phyloP scores from a whole-genome alignment of 2,888 invertebrate species.

The Metellina segmentata region DNA sequence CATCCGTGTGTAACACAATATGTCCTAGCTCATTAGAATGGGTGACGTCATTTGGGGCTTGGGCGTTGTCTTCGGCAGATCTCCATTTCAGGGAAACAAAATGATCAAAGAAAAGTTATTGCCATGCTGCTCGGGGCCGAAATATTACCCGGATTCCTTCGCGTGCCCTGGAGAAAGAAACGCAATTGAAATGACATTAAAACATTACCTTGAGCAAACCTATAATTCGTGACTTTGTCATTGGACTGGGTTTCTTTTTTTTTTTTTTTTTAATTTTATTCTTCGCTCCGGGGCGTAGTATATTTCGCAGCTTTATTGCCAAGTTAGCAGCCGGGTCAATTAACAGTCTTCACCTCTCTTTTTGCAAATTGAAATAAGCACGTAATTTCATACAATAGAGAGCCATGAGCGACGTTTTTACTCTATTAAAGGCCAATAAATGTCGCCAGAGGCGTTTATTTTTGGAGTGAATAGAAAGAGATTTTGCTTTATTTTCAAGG shows the following conservation, averaged over 20 bases:
- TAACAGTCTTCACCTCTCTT: conserved; percentile 10
- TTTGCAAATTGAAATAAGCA: conserved; percentile 10
- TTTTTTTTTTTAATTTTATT: not conserved
- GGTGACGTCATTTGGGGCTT: conserved; percentile 4
- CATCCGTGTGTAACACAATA: not conserved
- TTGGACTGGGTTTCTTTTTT: not conserved
- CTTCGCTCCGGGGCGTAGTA: not conserved
- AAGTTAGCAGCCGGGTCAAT: conserved; percentile 32
- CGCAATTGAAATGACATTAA: conserved; percentile 43
- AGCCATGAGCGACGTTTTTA: not conserved
- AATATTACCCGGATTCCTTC: conserved; percentile 15
- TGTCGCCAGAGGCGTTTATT: not conserved
- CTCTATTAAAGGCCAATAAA: not conserved
- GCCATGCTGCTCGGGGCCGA: not conserved
- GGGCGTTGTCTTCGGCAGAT: conserved; percentile 36
- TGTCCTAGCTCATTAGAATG: conserved; percentile 30
- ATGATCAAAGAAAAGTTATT: conserved; percentile 30
- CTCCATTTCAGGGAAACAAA: conserved; percentile 25
- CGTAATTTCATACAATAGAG: conserved; percentile 6
- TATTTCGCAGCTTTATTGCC: conserved; percentile 12
- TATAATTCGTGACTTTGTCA: conserved; percentile 33
- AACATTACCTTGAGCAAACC: conserved; percentile 22
- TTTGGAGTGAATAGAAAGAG: not conserved
- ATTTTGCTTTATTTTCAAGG: too few relatives aligned
- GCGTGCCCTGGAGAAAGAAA: conserved; percentile 29